These are phyloP conservation scores for Trichoplax adhaerens DNA, from an alignment of 37 sponge, comb jelly and placozoan species.

Conservation along the genomic window DNA sequence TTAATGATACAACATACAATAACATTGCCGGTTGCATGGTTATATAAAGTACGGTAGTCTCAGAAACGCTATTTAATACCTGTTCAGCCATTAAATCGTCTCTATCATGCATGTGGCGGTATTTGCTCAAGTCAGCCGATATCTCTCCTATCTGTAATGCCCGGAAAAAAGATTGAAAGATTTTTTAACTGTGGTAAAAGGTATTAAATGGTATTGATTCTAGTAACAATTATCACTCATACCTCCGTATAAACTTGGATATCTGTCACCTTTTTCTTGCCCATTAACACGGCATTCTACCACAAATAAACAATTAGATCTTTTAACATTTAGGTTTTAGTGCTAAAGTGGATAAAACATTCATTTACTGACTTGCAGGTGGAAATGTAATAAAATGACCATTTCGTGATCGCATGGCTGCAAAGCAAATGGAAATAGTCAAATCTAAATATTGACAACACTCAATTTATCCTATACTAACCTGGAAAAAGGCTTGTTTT, in stretches of 20 bases:
- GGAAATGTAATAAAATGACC: conserved; percentile 60
- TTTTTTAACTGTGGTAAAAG: neutral
- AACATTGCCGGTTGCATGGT: too few relatives aligned
- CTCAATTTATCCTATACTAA: neutral
- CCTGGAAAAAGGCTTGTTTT: conserved; percentile 93
- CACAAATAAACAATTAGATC: too few relatives aligned
- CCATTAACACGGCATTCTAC: too few relatives aligned
- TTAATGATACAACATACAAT: too few relatives aligned
- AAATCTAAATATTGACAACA: neutral
- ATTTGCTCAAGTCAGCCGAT: conserved; percentile 83
- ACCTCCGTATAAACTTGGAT: conserved; percentile 96
- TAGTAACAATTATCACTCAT: neutral
- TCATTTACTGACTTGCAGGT: neutral
- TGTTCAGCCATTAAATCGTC: conserved; percentile 96
- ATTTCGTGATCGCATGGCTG: conserved; percentile 89
- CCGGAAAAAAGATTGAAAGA: neutral
- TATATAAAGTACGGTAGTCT: too few relatives aligned
- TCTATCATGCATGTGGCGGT: conserved; percentile 90
- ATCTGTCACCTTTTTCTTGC: conserved; percentile 83
- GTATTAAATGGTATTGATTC: neutral
- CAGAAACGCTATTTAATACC: neutral
- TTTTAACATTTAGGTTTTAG: too few relatives aligned
- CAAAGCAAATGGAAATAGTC: conserved; percentile 1
- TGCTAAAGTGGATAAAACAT: too few relatives aligned
- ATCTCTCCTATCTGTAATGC: conserved; percentile 73